Base-by-base conservation (phyloP, 2,797 vertebrate genomes). In the Myotis planiceps region DNA sequence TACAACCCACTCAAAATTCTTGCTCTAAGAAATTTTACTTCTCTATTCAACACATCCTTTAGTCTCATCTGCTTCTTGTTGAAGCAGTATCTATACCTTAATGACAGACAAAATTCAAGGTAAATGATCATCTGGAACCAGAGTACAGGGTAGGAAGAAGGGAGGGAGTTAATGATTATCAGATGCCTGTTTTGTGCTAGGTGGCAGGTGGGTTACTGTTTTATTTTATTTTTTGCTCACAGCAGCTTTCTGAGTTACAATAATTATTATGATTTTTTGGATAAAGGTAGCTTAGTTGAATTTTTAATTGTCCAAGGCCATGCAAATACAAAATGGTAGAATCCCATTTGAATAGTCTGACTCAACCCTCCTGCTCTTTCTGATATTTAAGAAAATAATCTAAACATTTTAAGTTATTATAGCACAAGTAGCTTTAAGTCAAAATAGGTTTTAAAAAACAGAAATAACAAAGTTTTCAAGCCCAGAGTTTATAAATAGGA, bases 1-100 rank as follows among this genome's bases (percentile, higher is more conserved):
- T 95, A 96, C 85, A 86, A 84, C 15, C 88, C 80, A 80, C 34
- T 93, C 45, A 51, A 96, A 78, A 93, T 55, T 74, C 49, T 80
- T 85, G 29, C 32, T 93, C 65, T 29, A 42, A 86, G 72, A 72
- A 75, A 80, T 34, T 47, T 81, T 66, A 9, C 39, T 68, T 81
- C 63, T 79, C 25, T 78, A 2, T 78, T 79, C 49, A 82, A 60
- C 9, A 66, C 10, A 79, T 37, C 21, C 25, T 69, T 84, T 42
- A 68, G 42, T 47, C 49, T 88, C 51, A 89, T 78, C 76, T 15
- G 16, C 65, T 82, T 45, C 58, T 66, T 93, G 6, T 49, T 83
- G 12, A 85, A 82, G 15, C 3, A 82, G 53, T 71, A 39, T 42
- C 29, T 23, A 9, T 60, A 34, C 51, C 45, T 69, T 71, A 85